Evolutionary conservation across 2,113 vertebrate genomes (phyloP).

Genomic region (Grantiella picta): DNA sequence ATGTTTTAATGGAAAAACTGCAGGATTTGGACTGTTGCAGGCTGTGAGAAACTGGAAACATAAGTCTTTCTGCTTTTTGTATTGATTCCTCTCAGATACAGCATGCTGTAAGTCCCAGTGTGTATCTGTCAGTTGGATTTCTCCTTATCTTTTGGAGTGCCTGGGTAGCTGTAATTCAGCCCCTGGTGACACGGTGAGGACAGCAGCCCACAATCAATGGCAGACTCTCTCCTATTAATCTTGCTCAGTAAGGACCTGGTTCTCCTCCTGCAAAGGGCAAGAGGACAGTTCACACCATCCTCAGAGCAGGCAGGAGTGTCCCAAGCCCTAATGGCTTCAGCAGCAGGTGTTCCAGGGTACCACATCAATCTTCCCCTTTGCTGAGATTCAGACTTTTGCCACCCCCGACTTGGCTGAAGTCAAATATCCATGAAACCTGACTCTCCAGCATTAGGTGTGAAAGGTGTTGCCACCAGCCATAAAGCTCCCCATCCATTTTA

Average conservation of each 20-base stretch:
- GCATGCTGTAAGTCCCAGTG: background rate
- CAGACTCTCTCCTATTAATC: constrained; percentile 38
- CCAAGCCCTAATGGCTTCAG: background rate
- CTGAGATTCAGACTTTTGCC: constrained; percentile 36
- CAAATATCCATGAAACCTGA: background rate
- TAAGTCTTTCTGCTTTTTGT: background rate
- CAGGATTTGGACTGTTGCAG: background rate
- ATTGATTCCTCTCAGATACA: background rate
- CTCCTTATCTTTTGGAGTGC: background rate
- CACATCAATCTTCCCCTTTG: constrained; percentile 54
- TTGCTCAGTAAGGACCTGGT: background rate
- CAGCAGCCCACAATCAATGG: constrained; percentile 26
- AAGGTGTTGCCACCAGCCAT: background rate
- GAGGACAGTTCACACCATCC: background rate
- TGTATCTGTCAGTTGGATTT: background rate
- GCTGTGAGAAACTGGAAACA: background rate
- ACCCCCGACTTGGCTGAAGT: constrained; percentile 5
- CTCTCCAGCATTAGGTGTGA: background rate
- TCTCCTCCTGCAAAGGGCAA: background rate
- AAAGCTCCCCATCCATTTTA: background rate
- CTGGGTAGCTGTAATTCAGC: background rate
- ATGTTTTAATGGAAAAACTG: background rate
- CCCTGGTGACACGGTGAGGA: background rate
- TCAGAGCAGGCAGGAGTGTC: background rate
- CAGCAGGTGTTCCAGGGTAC: constrained; percentile 26